These are phyloP conservation scores for Listrodromus nycthemerus DNA, from an alignment of 2,888 invertebrate species.

Conservation along the genomic window DNA sequence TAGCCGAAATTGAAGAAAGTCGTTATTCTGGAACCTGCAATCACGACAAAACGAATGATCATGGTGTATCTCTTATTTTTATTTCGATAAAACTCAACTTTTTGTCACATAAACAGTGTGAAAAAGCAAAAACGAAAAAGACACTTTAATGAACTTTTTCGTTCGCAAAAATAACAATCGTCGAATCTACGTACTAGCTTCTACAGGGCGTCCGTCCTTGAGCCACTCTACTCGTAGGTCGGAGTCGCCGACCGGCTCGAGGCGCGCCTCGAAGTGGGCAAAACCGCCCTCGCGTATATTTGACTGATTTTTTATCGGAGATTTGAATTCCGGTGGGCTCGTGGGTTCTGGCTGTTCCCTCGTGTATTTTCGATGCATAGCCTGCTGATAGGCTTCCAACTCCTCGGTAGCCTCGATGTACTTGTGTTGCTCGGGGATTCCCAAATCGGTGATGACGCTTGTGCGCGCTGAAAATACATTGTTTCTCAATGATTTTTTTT, in stretches of 20 bases:
- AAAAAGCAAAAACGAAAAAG: too few species aligned
- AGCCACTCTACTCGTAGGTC: constrained; percentile 96
- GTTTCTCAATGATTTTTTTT: too few species aligned
- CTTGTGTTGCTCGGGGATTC: constrained; percentile 95
- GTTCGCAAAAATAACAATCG: background rate
- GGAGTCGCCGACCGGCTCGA: constrained; percentile 96
- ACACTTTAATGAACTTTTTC: background rate
- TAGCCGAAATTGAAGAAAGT: constrained; percentile 98
- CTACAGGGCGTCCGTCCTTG: constrained; percentile 95
- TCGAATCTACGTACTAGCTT: constrained; percentile 89
- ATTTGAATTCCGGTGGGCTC: constrained; percentile 94
- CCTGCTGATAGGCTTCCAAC: constrained; percentile 94
- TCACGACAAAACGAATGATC: constrained; percentile 9
- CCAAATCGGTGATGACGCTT: constrained; percentile 94
- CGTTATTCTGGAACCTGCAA: constrained; percentile 92
- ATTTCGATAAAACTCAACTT: background rate
- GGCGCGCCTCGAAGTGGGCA: constrained; percentile 97
- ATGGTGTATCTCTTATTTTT: constrained; percentile 3
- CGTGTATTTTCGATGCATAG: constrained; percentile 92
- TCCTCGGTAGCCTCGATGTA: constrained; percentile 97
- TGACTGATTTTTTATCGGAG: constrained; percentile 94
- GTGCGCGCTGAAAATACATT: constrained; percentile 86
- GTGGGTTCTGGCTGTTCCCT: constrained; percentile 93
- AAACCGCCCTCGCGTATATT: constrained; percentile 96
- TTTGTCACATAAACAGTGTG: background rate